A percentile compares a stretch with the other conserved stretches of the same genome.
phyloP scores from a whole-genome alignment of 2,797 vertebrate genomes.

The Onychomys leucogaster region DNA sequence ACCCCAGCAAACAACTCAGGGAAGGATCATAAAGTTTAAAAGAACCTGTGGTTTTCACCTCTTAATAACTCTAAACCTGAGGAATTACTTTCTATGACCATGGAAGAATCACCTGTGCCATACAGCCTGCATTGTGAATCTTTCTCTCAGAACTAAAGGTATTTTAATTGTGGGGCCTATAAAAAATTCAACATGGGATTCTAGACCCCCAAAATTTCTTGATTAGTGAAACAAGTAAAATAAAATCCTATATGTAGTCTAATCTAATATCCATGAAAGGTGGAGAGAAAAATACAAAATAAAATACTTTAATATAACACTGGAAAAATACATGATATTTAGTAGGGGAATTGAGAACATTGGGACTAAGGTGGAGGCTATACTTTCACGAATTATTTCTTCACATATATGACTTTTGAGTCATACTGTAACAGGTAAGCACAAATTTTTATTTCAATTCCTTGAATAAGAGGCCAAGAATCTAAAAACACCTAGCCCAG shows the following conservation, averaged over 20 bases:
- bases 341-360: not conserved
- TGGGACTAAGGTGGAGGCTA: not conserved
- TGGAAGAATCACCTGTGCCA: not conserved
- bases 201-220: not conserved
- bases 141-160: not conserved
- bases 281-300: conserved; percentile 5
- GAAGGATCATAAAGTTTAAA: not conserved
- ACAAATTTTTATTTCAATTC: not conserved
- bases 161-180: not conserved
- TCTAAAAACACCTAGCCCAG: not conserved
- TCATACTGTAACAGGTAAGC: not conserved
- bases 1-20: not conserved
- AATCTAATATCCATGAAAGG: not conserved
- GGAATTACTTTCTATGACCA: not conserved
- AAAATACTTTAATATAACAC: not conserved
- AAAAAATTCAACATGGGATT: not conserved
- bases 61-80: not conserved
- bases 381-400: not conserved
- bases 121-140: not conserved
- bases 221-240: not conserved
- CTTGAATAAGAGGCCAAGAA: not conserved
- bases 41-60: not conserved
- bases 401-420: not conserved
- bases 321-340: not conserved
- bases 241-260: not conserved